Base-by-base conservation (phyloP, 2,888 invertebrate genomes). In the Sminthurinus aureus region DNA sequence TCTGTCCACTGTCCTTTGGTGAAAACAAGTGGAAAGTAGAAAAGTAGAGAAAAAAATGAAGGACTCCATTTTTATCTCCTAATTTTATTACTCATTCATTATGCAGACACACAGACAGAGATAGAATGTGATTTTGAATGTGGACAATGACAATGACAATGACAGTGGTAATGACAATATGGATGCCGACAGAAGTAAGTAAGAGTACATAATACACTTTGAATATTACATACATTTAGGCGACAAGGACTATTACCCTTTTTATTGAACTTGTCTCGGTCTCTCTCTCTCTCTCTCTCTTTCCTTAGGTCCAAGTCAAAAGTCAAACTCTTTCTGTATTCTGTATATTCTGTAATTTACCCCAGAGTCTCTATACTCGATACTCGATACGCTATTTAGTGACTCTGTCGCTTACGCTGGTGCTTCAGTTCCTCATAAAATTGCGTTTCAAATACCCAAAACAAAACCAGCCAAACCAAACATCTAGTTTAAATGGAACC, bases 41-140 rank as follows among this genome's bases (percentile, higher is more conserved):
- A 9, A 58, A 58, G 13, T 58, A 58, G 0, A 58, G 18, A 22
- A 18, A n/a, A 69, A 20, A 69, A 20, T 2, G 18, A 20, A 20
- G 67, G n/a, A 11, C 71, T n/a, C 22, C 20, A 6, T 71, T 71
- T 71, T 24, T 71, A 22, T 71, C 71, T 71, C 71, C 24, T 71
- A 13, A 52, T 79, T 79, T 79, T 79, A 79, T 79, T 79, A 69
- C 71, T 79, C 66, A 79, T 79, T 79, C 79, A 79, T 79, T 79
- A 79, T 78, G 78, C 78, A 78, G 38, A 12, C 8, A 26, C 26
- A 12, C 26, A 12, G 51, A n/a, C 8, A 52, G n/a, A n/a, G n/a
- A 24, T 20, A 11, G 50, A 50, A 24, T 13, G 69, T 50, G 38
- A 74, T 74, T 50, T 50, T 75, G 50, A 66, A 66, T 67, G 79